Conservation (phyloP, 2,888 invertebrate species). For the Lasioglossum vierecki region DNA sequence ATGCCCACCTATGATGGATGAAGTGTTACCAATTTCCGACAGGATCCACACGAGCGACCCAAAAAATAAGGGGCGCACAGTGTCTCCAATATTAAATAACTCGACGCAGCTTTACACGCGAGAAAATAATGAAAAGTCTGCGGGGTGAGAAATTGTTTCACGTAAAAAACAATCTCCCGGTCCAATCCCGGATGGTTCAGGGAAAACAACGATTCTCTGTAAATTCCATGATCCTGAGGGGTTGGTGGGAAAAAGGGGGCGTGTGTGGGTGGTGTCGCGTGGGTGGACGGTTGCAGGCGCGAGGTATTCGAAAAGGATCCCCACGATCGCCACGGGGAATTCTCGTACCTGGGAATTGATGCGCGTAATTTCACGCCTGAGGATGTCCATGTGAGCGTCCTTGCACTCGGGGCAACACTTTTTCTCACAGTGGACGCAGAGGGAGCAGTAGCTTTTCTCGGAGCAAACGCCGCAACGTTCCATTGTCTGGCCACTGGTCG, state of each 20-base stretch:
- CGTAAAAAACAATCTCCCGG: neutral
- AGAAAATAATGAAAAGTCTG: neutral
- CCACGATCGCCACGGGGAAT: neutral
- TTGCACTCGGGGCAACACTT: constrained; percentile 98
- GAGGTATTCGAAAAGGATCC: neutral
- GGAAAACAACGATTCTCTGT: neutral
- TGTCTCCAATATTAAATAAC: neutral
- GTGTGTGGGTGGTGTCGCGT: neutral
- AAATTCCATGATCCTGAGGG: neutral
- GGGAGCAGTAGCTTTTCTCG: constrained; percentile 94
- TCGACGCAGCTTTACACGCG: neutral
- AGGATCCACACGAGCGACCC: neutral
- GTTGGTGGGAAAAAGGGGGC: neutral
- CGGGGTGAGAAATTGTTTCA: neutral
- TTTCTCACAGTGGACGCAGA: constrained; percentile 98
- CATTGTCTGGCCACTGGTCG: constrained; percentile 96
- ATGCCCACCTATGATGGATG: neutral
- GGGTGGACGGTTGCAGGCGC: neutral
- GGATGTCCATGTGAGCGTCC: constrained; percentile 97
- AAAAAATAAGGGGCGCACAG: neutral
- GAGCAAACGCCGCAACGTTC: constrained; percentile 97
- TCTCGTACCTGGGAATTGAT: constrained; percentile 91
- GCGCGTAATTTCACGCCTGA: constrained; percentile 95
- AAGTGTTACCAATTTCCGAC: neutral
- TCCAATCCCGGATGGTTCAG: neutral